Base-by-base conservation (phyloP, 2,797 vertebrate genomes). In the Cossypha heuglini region DNA sequence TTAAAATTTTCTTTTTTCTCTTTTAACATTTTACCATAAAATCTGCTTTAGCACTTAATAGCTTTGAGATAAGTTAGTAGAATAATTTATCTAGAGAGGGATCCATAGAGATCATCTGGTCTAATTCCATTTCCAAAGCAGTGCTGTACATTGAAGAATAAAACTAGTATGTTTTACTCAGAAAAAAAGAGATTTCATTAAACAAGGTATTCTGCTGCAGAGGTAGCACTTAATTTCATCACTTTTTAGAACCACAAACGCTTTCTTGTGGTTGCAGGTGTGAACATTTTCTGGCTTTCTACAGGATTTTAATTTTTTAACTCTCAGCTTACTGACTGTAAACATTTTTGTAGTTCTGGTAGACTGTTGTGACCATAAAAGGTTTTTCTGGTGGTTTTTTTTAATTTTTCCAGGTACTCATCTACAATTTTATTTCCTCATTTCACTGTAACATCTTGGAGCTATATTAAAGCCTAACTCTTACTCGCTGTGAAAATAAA, bases 1-100 rank as follows among this genome's bases (percentile, higher is more conserved):
- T 13, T 2, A 0, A 5, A 37, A 10, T 21, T 37, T 38, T 14
- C 2, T 51, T 59, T 58, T 59, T 40, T 61, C 1, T 43, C 5
- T 55, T 90, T 38, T 72, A 33, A 54, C 2, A 8, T 86, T 80
- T 73, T 52, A 57, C 14, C 8, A 5, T 51, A 51, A 67, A 68
- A 76, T 87, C 38, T 85, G 25, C 51, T 67, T 62, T 85, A 76
- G 24, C 1, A 2, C 10, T 73, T 91, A 6, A 13, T 55, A 55
- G 31, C 26, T 55, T 59, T 67, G 63, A 24, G 22, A 49, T 26
- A 68, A 6, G 3, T 68, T 61, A 74, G 45, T 19, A 35, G 24
- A 78, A 42, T 52, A 63, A 57, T 88, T 90, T 63, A 54, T 17
- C 35, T 84, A 58, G 40, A 77, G 81, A 45, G 42, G 12, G 38